Evolutionary conservation across 53 echinoderm and acorn worm genomes (phyloP).

Genomic region (Actinopyga echinites): DNA sequence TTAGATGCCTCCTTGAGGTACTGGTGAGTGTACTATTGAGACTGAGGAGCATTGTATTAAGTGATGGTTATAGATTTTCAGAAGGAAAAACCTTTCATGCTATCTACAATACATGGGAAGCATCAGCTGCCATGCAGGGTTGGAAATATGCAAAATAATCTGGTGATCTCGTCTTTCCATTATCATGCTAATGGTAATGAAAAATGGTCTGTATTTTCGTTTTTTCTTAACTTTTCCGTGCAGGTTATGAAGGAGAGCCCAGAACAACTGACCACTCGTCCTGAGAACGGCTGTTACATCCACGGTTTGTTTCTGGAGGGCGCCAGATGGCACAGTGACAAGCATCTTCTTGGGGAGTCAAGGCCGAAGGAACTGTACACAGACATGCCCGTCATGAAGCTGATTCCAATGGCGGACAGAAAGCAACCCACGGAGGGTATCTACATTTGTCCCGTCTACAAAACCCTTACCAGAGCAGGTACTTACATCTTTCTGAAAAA

Average conservation of each 20-base stretch:
- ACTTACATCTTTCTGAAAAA: not conserved
- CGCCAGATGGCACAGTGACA: conserved; percentile 70
- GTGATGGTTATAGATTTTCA: too few species aligned
- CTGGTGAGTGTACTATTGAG: too few species aligned
- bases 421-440: conserved; percentile 80
- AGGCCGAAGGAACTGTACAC: conserved; percentile 96
- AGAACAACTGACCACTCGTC: conserved; percentile 72
- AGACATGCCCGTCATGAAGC: conserved; percentile 94
- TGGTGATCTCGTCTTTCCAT: too few species aligned
- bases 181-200: too few species aligned
- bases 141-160: too few species aligned
- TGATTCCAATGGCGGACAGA: conserved; percentile 82
- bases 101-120: too few species aligned
- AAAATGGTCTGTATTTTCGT: too few species aligned
- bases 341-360: conserved; percentile 80
- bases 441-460: conserved; percentile 93
- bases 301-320: conserved; percentile 92
- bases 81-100: too few species aligned
- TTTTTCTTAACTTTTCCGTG: not conserved
- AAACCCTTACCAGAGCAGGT: conserved; percentile 99
- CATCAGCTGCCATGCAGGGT: too few species aligned
- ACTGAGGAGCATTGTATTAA: too few species aligned
- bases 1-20: too few species aligned
- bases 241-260: conserved; percentile 79
- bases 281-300: conserved; percentile 90